phyloP scores from a whole-genome alignment of 2,113 vertebrate genomes.

The Tetrax tetrax region DNA sequence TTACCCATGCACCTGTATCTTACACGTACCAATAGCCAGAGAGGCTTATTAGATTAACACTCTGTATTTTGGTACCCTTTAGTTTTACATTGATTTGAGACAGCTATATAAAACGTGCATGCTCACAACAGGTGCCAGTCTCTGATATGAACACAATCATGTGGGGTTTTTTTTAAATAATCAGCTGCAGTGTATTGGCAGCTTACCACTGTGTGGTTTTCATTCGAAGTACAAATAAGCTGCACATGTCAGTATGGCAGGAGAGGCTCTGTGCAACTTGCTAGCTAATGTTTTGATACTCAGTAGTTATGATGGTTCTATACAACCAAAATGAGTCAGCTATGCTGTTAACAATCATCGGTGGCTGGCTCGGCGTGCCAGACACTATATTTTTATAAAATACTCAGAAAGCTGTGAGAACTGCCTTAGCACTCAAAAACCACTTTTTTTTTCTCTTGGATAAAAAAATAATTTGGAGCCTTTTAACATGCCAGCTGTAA shows the following conservation, averaged over 20 bases:
- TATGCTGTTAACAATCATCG: accelerated
- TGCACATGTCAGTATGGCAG: background rate
- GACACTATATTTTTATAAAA: background rate
- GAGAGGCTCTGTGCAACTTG: background rate
- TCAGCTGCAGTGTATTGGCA: background rate
- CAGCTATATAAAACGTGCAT: background rate
- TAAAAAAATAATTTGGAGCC: background rate
- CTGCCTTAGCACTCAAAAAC: background rate
- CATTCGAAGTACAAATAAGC: background rate
- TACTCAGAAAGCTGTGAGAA: background rate
- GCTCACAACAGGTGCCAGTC: background rate
- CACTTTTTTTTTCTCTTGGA: background rate
- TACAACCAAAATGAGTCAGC: background rate
- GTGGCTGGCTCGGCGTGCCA: background rate
- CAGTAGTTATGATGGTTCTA: background rate
- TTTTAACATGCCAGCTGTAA: background rate
- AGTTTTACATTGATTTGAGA: background rate
- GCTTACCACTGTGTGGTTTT: background rate
- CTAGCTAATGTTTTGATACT: background rate
- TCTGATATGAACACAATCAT: background rate
- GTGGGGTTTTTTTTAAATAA: background rate
- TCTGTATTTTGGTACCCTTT: background rate
- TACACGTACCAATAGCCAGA: background rate
- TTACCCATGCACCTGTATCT: background rate
- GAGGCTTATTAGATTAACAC: background rate